Base-by-base conservation (phyloP, 2,888 invertebrate genomes). In the Lasioglossum calceatum region DNA sequence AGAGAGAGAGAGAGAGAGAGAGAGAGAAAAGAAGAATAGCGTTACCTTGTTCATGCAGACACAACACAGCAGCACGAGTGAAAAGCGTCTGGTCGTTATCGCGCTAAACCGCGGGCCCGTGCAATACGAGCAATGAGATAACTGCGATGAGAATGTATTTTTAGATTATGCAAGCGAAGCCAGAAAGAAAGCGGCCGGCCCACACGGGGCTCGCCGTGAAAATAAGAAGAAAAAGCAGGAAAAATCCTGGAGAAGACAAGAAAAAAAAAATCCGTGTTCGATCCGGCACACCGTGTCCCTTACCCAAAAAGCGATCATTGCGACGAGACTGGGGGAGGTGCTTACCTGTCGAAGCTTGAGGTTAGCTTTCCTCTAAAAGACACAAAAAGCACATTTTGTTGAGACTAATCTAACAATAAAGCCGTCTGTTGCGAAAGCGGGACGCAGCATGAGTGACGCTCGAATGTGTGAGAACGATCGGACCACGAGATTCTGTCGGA, bases 291-390 rank as follows among this genome's bases (percentile, higher is more conserved):
- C 77, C 70, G 77, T 8, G 50, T 78, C 70, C 77, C 77, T 78
- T 78, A 78, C 77, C 79, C 73, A 61, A 81, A 87, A 81, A 87
- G 54, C 77, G 77, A 78, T 78, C 77, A 78, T 78, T 36, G 77
- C 50, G 77, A 88, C 90, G 88, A 23, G 54, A 54, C 85, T 84
- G 86, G 82, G 82, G 79, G 23, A 32, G 74, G 84, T 87, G 89
- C 94, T 94, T 94, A 95, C 95, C 95, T 95, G 92, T 92, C 93
- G 91, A 94, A 91, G 88, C 88, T 91, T 84, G 95, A 92, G 74
- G 93, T 93, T 87, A 92, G 85, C 91, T 94, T 94, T 91, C 92
- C 93, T 88, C 95, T 95, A 93, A 84, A 94, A 94, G 87, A 92
- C 86, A 88, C 92, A 92, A 92, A 90, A 90, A 88, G 87, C 89